Conservation (phyloP, 2,797 vertebrate genomes). For the Chiroxiphia lanceolata region DNA sequence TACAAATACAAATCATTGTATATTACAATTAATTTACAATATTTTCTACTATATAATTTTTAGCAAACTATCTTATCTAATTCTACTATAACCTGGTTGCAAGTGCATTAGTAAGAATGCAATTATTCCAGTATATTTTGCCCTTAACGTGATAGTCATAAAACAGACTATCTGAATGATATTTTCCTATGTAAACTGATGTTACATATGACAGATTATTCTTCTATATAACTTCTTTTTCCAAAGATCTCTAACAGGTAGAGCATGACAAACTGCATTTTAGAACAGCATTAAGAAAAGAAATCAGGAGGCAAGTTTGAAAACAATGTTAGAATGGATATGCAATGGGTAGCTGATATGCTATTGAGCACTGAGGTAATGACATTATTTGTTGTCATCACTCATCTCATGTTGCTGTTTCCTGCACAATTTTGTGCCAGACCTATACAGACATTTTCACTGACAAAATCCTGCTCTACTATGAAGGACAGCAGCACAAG, state of each 20-base stretch:
- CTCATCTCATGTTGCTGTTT: slow-evolving; percentile 68
- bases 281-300: slow-evolving; percentile 62
- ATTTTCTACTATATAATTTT: slow-evolving; percentile 89
- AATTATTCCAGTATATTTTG: slow-evolving; percentile 87
- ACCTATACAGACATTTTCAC: neutral
- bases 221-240: slow-evolving; percentile 42
- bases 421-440: neutral
- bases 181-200: slow-evolving; percentile 86
- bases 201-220: slow-evolving; percentile 62
- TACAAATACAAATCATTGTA: slow-evolving; percentile 94
- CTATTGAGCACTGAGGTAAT: slow-evolving; percentile 88
- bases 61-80: slow-evolving; percentile 87
- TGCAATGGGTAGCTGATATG: slow-evolving; percentile 88
- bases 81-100: slow-evolving; percentile 91
- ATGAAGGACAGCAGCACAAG: slow-evolving; percentile 26
- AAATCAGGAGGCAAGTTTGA: slow-evolving; percentile 67
- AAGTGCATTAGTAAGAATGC: slow-evolving; percentile 86
- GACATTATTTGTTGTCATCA: slow-evolving; percentile 92
- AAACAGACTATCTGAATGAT: slow-evolving; percentile 78
- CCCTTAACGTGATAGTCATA: slow-evolving; percentile 79
- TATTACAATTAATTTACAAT: slow-evolving; percentile 97
- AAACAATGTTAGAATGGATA: slow-evolving; percentile 77
- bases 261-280: slow-evolving; percentile 56
- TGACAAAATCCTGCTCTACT: neutral
- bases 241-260: slow-evolving; percentile 52